These are phyloP conservation scores for Prinia subflava DNA, from an alignment of 2,113 vertebrate genomes.

Conservation along the genomic window DNA sequence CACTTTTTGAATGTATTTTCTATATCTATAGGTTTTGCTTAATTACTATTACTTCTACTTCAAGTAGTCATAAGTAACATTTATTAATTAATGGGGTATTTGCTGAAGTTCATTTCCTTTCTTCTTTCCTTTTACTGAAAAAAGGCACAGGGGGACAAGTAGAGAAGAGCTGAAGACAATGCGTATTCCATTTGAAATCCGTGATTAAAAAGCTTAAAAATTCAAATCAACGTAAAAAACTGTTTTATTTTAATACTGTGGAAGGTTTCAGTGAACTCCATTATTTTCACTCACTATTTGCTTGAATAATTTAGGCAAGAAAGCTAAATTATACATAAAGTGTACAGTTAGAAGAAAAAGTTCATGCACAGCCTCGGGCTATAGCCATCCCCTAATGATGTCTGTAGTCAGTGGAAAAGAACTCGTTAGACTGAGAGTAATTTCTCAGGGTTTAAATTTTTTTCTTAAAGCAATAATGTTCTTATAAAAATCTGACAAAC, in stretches of 20 bases:
- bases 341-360: constrained; percentile 99
- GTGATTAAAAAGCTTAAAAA: constrained; percentile 87
- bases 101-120: constrained; percentile 61
- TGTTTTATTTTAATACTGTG: constrained; percentile 89
- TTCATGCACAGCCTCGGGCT: constrained; percentile 93
- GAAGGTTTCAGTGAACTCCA: constrained; percentile 97
- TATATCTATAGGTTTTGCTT: constrained; percentile 23
- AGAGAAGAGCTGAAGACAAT: constrained; percentile 71
- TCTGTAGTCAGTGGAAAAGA: constrained; percentile 92
- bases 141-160: constrained; percentile 60
- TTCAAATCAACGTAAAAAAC: constrained; percentile 92
- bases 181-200: constrained; percentile 79
- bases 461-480: constrained; percentile 87
- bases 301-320: constrained; percentile 99
- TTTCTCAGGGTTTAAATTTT: constrained; percentile 92
- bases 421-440: constrained; percentile 96
- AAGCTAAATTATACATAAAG: constrained; percentile 99
- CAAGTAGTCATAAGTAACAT: constrained; percentile 46
- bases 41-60: constrained; percentile 31
- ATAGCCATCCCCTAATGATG: constrained; percentile 97
- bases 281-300: constrained; percentile 99
- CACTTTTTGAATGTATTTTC: neutral
- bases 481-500: constrained; percentile 77
- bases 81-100: constrained; percentile 74
- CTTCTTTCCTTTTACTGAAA: constrained; percentile 58